phyloP scores from a whole-genome alignment of 2,797 vertebrate species.

The Channa striata region DNA sequence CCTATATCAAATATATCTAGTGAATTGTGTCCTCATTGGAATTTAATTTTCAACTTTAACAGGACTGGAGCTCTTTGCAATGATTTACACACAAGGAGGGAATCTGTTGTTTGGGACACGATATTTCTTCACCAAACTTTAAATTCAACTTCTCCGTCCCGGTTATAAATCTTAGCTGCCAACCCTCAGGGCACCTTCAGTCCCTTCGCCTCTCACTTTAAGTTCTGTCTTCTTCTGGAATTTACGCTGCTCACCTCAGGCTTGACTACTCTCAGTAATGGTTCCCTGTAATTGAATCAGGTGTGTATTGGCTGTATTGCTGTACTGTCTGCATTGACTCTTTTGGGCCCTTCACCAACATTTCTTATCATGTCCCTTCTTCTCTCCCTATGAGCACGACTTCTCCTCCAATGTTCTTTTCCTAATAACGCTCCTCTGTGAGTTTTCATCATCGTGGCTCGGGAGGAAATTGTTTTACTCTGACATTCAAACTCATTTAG shows the following conservation, averaged over 20 bases:
- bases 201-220: conserved; percentile 33
- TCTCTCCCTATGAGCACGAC: conserved; percentile 16
- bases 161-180: conserved; percentile 37
- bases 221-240: conserved; percentile 39
- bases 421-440: conserved; percentile 45
- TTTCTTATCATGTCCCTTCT: conserved; percentile 26
- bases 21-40: conserved; percentile 1
- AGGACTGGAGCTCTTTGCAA: not conserved
- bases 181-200: conserved; percentile 50
- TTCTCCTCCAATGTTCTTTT: conserved; percentile 37
- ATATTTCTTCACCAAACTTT: conserved; percentile 50
- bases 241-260: conserved; percentile 50
- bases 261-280: conserved; percentile 51
- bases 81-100: conserved; percentile 50
- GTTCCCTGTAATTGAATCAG: conserved; percentile 66
- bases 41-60: conserved; percentile 36
- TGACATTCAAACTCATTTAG: conserved; percentile 51
- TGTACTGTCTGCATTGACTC: conserved; percentile 59
- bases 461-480: conserved; percentile 52
- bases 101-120: conserved; percentile 7
- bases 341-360: conserved; percentile 45
- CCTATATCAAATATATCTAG: conserved; percentile 10
- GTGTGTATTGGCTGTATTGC: conserved; percentile 58
- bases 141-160: conserved; percentile 36
- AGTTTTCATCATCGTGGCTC: conserved; percentile 44